These are phyloP conservation scores for Brachionus sp. DNA, from an alignment of 1,140 invertebrate species.

Conservation along the genomic window DNA sequence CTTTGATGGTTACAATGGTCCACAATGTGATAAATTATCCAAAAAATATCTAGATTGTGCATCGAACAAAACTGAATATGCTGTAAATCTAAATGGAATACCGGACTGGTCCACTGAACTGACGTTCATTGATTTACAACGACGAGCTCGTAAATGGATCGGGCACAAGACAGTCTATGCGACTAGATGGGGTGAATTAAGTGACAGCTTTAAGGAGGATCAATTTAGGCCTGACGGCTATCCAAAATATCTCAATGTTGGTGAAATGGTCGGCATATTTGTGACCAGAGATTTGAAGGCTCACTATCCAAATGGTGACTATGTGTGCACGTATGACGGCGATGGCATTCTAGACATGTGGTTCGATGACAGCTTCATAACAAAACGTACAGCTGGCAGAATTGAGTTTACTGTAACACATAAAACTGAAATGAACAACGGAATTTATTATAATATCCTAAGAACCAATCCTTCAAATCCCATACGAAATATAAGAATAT, in stretches of 20 bases:
- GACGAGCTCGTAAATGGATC: conserved; percentile 50
- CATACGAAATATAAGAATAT: too few relatives aligned
- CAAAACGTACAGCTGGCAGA: too few relatives aligned
- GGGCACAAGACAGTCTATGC: conserved; percentile 46
- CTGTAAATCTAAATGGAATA: conserved; percentile 49
- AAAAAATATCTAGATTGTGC: conserved; percentile 1
- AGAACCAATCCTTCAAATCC: too few relatives aligned
- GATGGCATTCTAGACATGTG: too few relatives aligned
- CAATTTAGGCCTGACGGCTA: conserved; percentile 49
- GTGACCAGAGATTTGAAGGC: too few relatives aligned
- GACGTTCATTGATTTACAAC: conserved; percentile 50
- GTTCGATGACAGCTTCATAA: too few relatives aligned
- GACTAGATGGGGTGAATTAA: conserved; percentile 49
- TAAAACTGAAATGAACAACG: too few relatives aligned
- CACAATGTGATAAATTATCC: not conserved
- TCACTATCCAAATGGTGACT: too few relatives aligned
- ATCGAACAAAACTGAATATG: not conserved
- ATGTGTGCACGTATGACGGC: too few relatives aligned
- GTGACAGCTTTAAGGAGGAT: conserved; percentile 44
- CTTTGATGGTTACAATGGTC: not conserved
- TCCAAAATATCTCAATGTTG: conserved; percentile 48
- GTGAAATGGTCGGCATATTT: conserved; percentile 47
- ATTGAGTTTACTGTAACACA: too few relatives aligned
- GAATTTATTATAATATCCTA: too few relatives aligned
- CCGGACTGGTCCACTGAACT: conserved; percentile 50